A percentile compares a stretch with the other conserved stretches of the same genome.
phyloP scores from a whole-genome alignment of 2,888 invertebrate genomes.

The Limenitis camilla region DNA sequence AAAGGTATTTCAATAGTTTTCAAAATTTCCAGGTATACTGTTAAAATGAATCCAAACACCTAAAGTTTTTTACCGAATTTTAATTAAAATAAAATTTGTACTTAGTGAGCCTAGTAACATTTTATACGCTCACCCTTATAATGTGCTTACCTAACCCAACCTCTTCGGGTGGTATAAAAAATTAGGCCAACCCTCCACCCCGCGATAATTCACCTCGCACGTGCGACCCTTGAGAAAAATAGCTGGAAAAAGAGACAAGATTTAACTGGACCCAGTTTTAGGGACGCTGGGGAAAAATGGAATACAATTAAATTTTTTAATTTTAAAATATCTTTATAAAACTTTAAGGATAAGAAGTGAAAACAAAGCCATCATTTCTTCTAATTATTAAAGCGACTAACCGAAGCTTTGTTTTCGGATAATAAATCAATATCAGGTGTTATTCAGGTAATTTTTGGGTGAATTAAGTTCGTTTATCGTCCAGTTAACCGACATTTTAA shows the following conservation, averaged over 20 bases:
- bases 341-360: too few species aligned
- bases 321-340: slow-evolving; percentile 6
- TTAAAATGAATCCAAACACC: background rate
- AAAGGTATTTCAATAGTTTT: too few species aligned
- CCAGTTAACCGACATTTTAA: too few species aligned
- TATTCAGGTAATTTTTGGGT: too few species aligned
- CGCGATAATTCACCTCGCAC: slow-evolving; percentile 50
- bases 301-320: background rate
- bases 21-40: too few species aligned
- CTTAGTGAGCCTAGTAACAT: slow-evolving; percentile 20
- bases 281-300: slow-evolving; percentile 25
- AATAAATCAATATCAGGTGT: too few species aligned
- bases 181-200: slow-evolving; percentile 57
- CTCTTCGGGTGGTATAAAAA: slow-evolving; percentile 57
- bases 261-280: slow-evolving; percentile 55
- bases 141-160: slow-evolving; percentile 33
- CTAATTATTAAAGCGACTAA: too few species aligned
- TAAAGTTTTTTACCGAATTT: background rate
- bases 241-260: slow-evolving; percentile 68
- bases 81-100: slow-evolving; percentile 13
- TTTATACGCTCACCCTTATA: slow-evolving; percentile 26
- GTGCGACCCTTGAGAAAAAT: slow-evolving; percentile 71
- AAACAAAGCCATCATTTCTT: too few species aligned
- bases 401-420: too few species aligned
- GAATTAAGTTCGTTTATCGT: too few species aligned